phyloP scores from a whole-genome alignment of 2,888 invertebrate genomes.

The Sycophila texana region DNA sequence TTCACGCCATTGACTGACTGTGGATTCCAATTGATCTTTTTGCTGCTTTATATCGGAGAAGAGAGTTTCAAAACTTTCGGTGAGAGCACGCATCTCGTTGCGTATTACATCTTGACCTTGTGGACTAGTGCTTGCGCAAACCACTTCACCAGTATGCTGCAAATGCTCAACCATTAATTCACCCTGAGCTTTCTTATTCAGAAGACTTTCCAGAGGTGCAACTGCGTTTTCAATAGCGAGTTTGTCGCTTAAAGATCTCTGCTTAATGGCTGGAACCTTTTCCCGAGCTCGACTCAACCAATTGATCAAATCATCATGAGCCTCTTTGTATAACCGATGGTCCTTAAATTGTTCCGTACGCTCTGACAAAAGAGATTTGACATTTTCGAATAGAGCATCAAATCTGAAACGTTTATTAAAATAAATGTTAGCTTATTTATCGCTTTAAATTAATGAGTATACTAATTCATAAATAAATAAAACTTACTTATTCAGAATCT shows the following conservation, averaged over 20 bases:
- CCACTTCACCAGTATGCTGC: slow-evolving; percentile 91
- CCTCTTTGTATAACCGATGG: slow-evolving; percentile 92
- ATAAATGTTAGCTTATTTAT: not conserved
- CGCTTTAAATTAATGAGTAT: not conserved
- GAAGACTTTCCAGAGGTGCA: slow-evolving; percentile 88
- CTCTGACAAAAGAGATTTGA: slow-evolving; percentile 84
- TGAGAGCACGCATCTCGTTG: slow-evolving; percentile 89
- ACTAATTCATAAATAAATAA: not conserved
- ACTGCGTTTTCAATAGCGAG: slow-evolving; percentile 92
- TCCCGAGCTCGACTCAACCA: slow-evolving; percentile 93
- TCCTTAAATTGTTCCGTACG: slow-evolving; percentile 92
- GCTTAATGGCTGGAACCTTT: slow-evolving; percentile 91
- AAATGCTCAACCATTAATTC: slow-evolving; percentile 91
- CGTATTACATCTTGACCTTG: slow-evolving; percentile 88
- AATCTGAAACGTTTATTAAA: slow-evolving; percentile 77
- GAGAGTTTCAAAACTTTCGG: slow-evolving; percentile 89
- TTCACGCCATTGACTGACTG: slow-evolving; percentile 89
- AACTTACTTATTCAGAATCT: slow-evolving; percentile 81
- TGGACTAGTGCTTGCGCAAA: slow-evolving; percentile 87
- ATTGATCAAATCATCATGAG: slow-evolving; percentile 90
- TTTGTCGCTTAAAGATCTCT: slow-evolving; percentile 89
- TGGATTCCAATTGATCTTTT: slow-evolving; percentile 88
- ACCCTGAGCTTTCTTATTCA: slow-evolving; percentile 94
- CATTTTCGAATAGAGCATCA: slow-evolving; percentile 85
- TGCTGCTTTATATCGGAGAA: slow-evolving; percentile 92